Percentiles rank a stretch among this genome's conserved stretches.
Conservation (phyloP, 2,888 invertebrate genomes). For the Hetaerina titia region DNA sequence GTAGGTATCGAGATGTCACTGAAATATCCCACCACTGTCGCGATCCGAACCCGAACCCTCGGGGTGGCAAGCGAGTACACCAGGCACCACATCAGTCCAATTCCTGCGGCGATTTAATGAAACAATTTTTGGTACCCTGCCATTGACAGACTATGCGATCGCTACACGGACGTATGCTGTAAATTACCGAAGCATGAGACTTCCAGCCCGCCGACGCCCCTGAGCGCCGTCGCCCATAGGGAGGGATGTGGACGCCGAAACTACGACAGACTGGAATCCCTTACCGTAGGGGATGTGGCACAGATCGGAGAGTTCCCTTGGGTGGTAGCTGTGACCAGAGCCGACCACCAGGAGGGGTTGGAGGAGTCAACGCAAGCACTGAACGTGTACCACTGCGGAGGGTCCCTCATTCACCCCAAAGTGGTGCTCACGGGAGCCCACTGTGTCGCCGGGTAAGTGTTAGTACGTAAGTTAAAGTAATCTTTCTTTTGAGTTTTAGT, state of each 20-base stretch:
- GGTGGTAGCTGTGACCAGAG: slow-evolving; percentile 72
- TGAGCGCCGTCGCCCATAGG: slow-evolving; percentile 68
- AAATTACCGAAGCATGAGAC: slow-evolving; percentile 73
- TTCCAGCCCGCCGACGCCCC: slow-evolving; percentile 6
- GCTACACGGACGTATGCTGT: slow-evolving; percentile 89
- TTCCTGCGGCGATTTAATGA: too few species aligned
- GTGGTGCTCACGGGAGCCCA: slow-evolving; percentile 74
- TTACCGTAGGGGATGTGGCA: slow-evolving; percentile 69
- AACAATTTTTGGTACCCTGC: background rate
- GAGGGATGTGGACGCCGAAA: slow-evolving; percentile 87
- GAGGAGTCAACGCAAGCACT: background rate
- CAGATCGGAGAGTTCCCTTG: slow-evolving; percentile 73
- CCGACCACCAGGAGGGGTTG: slow-evolving; percentile 69
- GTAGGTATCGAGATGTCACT: too few species aligned
- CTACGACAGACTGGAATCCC: slow-evolving; percentile 84
- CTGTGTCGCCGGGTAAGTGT: slow-evolving; percentile 75
- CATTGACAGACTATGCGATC: slow-evolving; percentile 80
- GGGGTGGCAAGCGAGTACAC: too few species aligned
- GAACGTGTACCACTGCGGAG: slow-evolving; percentile 74
- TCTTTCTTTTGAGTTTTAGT: too few species aligned
- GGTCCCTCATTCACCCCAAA: slow-evolving; percentile 73
- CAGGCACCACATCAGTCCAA: too few species aligned
- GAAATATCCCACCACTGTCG: too few species aligned
- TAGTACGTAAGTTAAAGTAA: slow-evolving; percentile 53
- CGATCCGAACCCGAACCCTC: too few species aligned